phyloP scores from a whole-genome alignment of 2,888 invertebrate species.

The Amiota mariae region DNA sequence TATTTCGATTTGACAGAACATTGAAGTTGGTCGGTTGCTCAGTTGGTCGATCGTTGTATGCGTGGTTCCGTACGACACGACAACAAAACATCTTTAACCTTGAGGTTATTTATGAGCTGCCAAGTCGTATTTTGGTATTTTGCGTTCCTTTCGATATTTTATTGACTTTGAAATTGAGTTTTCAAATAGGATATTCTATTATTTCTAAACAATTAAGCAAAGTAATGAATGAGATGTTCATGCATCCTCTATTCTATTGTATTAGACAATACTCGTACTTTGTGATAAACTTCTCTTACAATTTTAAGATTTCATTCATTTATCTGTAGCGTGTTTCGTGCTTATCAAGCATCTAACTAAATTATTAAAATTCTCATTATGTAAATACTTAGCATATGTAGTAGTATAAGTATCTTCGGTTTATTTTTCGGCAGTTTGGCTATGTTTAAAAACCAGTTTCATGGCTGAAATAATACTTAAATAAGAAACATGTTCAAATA shows the following conservation, averaged over 20 bases:
- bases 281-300: not conserved
- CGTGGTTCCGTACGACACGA: no score
- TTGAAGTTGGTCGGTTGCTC: not conserved
- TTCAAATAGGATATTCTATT: not conserved
- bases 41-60: no score
- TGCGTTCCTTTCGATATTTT: constrained; percentile 7
- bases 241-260: not conserved
- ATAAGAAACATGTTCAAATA: not conserved
- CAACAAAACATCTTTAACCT: constrained; percentile 5
- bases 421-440: no score
- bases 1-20: constrained; percentile 8
- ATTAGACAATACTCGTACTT: not conserved
- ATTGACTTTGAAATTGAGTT: constrained; percentile 25
- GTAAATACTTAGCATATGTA: no score
- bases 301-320: not conserved
- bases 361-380: not conserved
- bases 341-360: constrained; percentile 1
- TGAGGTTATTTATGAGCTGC: constrained; percentile 9
- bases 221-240: no score
- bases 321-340: not conserved
- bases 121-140: not conserved
- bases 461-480: not conserved
- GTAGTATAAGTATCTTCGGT: no score
- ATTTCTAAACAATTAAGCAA: no score
- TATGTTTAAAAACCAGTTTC: no score